Base-by-base conservation (phyloP, 2,113 vertebrate genomes). In the Callospermophilus lateralis region DNA sequence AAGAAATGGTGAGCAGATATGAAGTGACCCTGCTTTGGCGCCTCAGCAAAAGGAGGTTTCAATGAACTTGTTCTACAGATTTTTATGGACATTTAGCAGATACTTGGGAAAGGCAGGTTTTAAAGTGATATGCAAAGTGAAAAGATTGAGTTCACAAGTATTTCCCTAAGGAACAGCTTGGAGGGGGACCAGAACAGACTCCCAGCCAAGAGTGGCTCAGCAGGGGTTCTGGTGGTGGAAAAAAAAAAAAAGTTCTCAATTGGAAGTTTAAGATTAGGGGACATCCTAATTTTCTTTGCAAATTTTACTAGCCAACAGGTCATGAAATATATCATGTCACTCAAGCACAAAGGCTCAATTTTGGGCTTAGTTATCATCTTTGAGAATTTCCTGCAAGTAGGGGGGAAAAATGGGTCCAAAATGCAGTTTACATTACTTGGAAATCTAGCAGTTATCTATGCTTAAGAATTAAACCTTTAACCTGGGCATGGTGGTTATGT, bases 131-230 rank as follows among this genome's bases (percentile, higher is more conserved):
- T 20, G 79, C 87, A 81, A 94, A 81, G 55, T 34, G 67, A 90
- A 96, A 98, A 92, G 67, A 96, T 68, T 94, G 88, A 94, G 96
- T 93, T 96, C 90, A 90, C 88, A 81, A 93, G 48, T 30, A 95
- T 94, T 97, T 97, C 78, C 91, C 86, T 19, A 78, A 93, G 90
- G 86, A 97, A 53, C 55, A 94, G 68, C 83, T 93, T 89, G 58
- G 17, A 83, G 91, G 53, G 90, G 92, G 48, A 83, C 79, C 63
- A 89, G 61, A 94, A 68, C 51, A 63, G 63, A 84, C 65, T 72
- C 61, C n/a, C 48, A 89, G 72, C 12, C 63, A 84, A 85, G 63
- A 89, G 45, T n/a, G 84, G 61, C 86, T 77, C 87, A 53, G 84
- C 12, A 2, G 81, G 89, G 48, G 51, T 83, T 22, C 67, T 89